phyloP scores from a whole-genome alignment of 2,113 vertebrate species.

The Gyps fulvus region DNA sequence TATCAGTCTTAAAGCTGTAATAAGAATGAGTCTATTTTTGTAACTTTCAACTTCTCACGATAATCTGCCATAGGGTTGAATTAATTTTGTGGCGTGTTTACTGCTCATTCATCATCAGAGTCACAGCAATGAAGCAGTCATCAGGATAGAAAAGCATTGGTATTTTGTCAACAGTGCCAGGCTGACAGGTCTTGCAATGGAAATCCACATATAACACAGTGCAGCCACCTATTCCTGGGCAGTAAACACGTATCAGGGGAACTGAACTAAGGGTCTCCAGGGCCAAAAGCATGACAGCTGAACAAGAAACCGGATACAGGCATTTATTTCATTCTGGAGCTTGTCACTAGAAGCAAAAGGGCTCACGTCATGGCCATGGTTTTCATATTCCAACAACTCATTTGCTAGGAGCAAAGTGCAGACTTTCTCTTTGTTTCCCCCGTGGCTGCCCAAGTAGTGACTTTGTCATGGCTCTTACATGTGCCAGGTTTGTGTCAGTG shows the following conservation, averaged over 20 bases:
- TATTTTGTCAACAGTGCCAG: background rate
- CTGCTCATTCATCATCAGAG: constrained; percentile 13
- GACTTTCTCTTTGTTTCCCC: background rate
- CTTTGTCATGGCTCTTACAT: background rate
- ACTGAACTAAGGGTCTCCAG: background rate
- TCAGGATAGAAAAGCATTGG: background rate
- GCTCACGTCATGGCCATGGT: background rate
- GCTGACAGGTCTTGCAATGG: background rate
- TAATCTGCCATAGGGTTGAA: constrained; percentile 45
- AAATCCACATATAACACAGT: background rate
- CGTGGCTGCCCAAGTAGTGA: background rate
- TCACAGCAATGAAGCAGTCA: background rate
- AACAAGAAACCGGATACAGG: background rate
- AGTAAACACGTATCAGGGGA: background rate
- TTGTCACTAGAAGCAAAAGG: background rate
- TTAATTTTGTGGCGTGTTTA: constrained; percentile 23
- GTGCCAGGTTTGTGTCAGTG: background rate
- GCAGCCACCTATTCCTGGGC: background rate
- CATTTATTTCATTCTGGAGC: background rate
- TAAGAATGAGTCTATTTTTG: constrained; percentile 49
- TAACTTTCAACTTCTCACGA: constrained; percentile 19
- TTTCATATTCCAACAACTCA: background rate
- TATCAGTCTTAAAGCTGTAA: constrained; percentile 58
- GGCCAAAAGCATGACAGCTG: background rate
- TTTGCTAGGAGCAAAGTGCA: background rate